phyloP scores from a whole-genome alignment of 2,888 invertebrate genomes.

The Leptinotarsa juncta region DNA sequence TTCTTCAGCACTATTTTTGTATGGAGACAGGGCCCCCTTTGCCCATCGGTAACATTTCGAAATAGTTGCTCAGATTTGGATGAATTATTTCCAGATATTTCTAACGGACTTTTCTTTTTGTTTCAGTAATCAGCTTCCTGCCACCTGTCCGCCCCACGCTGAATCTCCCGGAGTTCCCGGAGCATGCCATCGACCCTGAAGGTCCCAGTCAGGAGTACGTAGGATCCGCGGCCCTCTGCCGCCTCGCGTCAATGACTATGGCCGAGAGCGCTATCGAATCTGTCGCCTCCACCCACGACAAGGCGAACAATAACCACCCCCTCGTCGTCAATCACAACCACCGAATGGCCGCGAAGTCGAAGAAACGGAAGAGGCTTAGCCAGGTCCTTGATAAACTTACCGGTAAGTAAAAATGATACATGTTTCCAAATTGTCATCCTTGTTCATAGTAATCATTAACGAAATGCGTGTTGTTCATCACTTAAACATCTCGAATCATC shows the following conservation, averaged over 20 bases:
- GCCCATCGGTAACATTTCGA: too few species aligned
- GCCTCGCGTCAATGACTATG: constrained; percentile 77
- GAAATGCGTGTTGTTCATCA: too few species aligned
- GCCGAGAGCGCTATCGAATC: constrained; percentile 73
- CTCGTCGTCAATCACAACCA: constrained; percentile 74
- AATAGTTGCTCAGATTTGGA: too few species aligned
- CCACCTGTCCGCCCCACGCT: constrained; percentile 18
- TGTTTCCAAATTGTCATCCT: background rate
- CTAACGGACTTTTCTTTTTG: constrained; percentile 26
- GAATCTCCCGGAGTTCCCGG: constrained; percentile 40
- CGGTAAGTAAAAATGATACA: constrained; percentile 52
- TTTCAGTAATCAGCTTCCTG: constrained; percentile 43
- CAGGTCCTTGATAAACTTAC: constrained; percentile 83
- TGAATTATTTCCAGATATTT: too few species aligned
- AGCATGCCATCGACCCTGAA: constrained; percentile 51
- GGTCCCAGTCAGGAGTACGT: constrained; percentile 43
- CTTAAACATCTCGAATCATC: too few species aligned
- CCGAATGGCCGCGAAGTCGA: constrained; percentile 68
- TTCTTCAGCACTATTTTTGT: too few species aligned
- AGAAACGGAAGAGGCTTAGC: constrained; percentile 83
- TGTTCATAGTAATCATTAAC: too few species aligned
- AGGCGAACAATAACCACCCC: constrained; percentile 71
- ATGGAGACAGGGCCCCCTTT: too few species aligned
- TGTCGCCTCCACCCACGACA: constrained; percentile 64
- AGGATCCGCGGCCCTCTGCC: constrained; percentile 65